Conservation (phyloP, 1,140 invertebrate genomes). For the Stratiolaelaps scimitus region DNA sequence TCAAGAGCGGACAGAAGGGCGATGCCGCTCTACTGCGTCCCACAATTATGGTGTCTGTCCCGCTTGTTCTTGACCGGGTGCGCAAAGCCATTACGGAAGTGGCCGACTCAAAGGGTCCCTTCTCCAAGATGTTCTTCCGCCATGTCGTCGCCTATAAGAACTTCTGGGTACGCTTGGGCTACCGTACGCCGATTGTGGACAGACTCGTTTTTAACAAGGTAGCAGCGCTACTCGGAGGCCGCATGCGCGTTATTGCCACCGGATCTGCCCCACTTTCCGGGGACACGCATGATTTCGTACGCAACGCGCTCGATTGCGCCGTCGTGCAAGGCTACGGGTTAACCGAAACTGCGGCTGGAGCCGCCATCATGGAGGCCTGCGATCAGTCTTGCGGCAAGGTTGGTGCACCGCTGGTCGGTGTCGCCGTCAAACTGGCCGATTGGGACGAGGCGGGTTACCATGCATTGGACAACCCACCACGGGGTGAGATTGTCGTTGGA, state of each 20-base stretch:
- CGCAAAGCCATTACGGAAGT: conserved; percentile 88
- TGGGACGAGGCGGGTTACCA: conserved; percentile 44
- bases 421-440: conserved; percentile 38
- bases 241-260: conserved; percentile 68
- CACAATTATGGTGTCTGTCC: conserved; percentile 30
- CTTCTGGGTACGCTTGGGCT: conserved; percentile 46
- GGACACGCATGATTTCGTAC: conserved; percentile 88
- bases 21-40: conserved; percentile 13
- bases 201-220: conserved; percentile 57
- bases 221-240: conserved; percentile 66
- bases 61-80: conserved; percentile 81
- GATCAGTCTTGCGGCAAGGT: conserved; percentile 38
- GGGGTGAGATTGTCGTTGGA: conserved; percentile 48
- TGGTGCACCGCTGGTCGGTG: conserved; percentile 37
- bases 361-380: conserved; percentile 36
- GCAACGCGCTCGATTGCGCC: conserved; percentile 77
- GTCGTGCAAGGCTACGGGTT: conserved; percentile 86
- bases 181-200: conserved; percentile 41
- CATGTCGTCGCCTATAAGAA: conserved; percentile 84
- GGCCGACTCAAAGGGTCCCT: conserved; percentile 53
- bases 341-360: conserved; percentile 67
- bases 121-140: conserved; percentile 67
- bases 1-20: background rate
- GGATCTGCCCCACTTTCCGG: conserved; percentile 86
- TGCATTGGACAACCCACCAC: conserved; percentile 45